A percentile compares a stretch with the other conserved stretches of the same genome.
Evolutionary conservation across 2,113 vertebrate species (phyloP).

Genomic region (Pitta sordida): DNA sequence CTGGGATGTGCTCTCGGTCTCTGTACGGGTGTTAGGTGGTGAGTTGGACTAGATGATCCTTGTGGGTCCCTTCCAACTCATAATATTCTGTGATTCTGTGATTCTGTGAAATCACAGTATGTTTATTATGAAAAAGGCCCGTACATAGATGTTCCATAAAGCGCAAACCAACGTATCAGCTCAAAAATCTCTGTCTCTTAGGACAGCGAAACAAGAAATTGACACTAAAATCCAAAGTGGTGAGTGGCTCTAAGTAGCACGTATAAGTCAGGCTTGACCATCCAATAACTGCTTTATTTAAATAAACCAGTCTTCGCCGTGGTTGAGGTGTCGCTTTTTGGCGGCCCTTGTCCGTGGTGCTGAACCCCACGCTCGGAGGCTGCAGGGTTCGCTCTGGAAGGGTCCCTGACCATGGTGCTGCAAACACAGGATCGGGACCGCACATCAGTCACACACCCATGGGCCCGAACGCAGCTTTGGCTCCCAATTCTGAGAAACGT

Average conservation of each 20-base stretch:
- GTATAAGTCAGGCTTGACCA: background rate
- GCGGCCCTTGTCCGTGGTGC: background rate
- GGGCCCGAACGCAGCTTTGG: background rate
- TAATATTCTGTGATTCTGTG: too few species aligned
- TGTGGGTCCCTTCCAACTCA: too few species aligned
- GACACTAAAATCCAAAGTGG: background rate
- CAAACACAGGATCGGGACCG: background rate
- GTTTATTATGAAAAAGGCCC: background rate
- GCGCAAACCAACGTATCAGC: background rate
- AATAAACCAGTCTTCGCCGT: fast-evolving
- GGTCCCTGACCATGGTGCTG: slow-evolving; percentile 26
- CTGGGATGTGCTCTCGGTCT: too few species aligned
- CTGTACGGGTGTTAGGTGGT: too few species aligned
- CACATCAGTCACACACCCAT: too few species aligned
- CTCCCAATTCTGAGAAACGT: background rate
- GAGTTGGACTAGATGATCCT: too few species aligned
- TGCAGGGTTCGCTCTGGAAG: fast-evolving
- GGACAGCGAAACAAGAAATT: background rate
- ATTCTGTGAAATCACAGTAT: background rate
- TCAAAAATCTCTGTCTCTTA: background rate
- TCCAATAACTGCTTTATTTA: background rate
- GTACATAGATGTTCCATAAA: background rate
- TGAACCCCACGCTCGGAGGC: fast-evolving
- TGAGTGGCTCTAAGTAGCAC: background rate
- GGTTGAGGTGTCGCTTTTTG: fast-evolving